A percentile compares a stretch with the other conserved stretches of the same genome.
Conservation (phyloP, 2,113 vertebrate genomes). For the Psophia crepitans region DNA sequence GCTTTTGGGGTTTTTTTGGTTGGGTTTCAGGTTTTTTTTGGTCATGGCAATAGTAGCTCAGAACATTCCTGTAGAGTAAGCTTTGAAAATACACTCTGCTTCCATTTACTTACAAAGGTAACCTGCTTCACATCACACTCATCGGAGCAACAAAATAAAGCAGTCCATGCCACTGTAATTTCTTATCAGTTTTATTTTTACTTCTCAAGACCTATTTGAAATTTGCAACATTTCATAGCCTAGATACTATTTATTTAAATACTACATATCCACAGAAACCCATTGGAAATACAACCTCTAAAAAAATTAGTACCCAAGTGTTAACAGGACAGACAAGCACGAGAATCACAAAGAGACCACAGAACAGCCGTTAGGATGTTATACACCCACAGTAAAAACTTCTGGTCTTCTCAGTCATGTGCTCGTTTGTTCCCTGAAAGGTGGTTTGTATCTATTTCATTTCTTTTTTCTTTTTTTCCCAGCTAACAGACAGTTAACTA, state of each 20-base stretch:
- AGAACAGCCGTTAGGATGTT: background rate
- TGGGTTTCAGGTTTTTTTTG: too few relatives aligned
- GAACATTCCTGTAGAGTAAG: background rate
- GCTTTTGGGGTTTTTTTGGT: background rate
- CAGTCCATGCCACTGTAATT: background rate
- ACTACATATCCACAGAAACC: background rate
- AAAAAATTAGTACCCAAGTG: background rate
- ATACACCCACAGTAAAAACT: background rate
- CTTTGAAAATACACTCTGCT: background rate
- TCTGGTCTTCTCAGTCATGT: background rate
- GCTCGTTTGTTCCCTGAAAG: background rate
- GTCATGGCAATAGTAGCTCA: background rate
- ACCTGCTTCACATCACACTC: background rate
- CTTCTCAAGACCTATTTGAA: background rate
- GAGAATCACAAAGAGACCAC: background rate
- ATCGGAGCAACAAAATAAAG: background rate
- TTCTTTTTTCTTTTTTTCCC: rapidly evolving
- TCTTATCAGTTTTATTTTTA: background rate
- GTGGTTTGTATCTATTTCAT: background rate
- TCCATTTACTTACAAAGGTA: background rate
- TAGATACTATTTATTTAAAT: background rate
- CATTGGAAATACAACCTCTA: background rate
- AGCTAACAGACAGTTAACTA: background rate
- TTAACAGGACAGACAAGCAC: background rate
- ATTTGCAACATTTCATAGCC: background rate